Conservation (phyloP, 2,797 vertebrate species). For the Enteromius viviparus region DNA sequence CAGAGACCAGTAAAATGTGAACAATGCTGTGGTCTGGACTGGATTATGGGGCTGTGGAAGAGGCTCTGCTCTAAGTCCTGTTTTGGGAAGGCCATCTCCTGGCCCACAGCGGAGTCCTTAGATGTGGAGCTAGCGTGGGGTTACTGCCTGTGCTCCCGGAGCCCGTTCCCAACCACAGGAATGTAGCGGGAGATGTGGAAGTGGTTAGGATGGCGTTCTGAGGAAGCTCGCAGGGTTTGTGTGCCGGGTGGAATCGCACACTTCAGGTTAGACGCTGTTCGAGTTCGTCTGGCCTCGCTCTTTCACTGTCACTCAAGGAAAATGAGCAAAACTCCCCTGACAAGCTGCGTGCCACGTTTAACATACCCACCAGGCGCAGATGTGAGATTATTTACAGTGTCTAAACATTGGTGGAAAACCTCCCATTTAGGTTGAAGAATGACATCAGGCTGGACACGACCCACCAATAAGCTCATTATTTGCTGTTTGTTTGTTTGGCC, state of each 20-base stretch:
- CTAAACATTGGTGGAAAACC: constrained; percentile 24
- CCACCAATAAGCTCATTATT: constrained; percentile 49
- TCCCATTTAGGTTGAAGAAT: constrained; percentile 28
- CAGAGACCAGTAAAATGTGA: constrained; percentile 31
- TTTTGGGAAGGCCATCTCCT: constrained; percentile 44
- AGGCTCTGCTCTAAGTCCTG: constrained; percentile 38
- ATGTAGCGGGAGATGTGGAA: constrained; percentile 56
- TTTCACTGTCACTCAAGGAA: constrained; percentile 24
- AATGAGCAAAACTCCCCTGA: constrained; percentile 9
- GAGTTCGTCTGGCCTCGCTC: constrained; percentile 11
- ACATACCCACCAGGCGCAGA: constrained; percentile 20
- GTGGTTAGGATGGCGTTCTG: constrained; percentile 44
- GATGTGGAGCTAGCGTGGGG: constrained; percentile 42
- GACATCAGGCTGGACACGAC: constrained; percentile 38
- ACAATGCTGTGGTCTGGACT: constrained; percentile 48
- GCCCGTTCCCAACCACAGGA: constrained; percentile 53
- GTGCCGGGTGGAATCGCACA: constrained; percentile 17
- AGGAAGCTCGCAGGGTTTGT: constrained; percentile 18
- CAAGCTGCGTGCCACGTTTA: constrained; percentile 16
- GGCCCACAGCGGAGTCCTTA: constrained; percentile 21
- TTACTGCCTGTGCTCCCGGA: constrained; percentile 32
- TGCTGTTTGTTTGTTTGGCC: constrained; percentile 51
- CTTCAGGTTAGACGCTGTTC: constrained; percentile 4
- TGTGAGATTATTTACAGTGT: constrained; percentile 22
- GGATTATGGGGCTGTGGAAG: constrained; percentile 29